Evolutionary conservation across 2,797 vertebrate genomes (phyloP).

Genomic region (Microtus agrestis): DNA sequence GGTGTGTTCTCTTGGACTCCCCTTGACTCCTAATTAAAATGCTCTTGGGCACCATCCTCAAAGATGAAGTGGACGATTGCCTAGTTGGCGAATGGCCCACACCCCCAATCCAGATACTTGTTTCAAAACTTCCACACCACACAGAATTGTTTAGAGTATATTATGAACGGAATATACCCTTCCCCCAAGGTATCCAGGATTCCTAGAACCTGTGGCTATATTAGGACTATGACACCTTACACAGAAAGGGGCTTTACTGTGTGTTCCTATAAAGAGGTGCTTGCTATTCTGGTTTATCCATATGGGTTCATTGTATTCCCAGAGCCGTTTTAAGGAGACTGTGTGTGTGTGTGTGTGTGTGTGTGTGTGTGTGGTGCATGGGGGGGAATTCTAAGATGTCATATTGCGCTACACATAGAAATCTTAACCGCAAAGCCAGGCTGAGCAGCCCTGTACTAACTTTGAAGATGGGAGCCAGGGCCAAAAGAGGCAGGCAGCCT

Average conservation of each 20-base stretch:
- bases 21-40: conserved; percentile 12
- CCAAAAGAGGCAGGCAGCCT: background rate
- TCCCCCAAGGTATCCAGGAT: background rate
- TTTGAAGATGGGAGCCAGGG: conserved; percentile 45
- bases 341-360: background rate
- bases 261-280: conserved; percentile 10
- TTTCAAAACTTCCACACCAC: conserved; percentile 13
- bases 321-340: conserved; percentile 5
- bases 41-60: background rate
- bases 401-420: background rate
- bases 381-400: background rate
- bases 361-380: background rate
- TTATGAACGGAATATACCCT: background rate
- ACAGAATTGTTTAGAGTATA: conserved; percentile 4
- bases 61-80: conserved; percentile 41
- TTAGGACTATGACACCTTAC: background rate
- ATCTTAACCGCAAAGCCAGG: background rate
- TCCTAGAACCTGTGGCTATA: background rate
- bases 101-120: conserved; percentile 26
- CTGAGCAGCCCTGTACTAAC: background rate
- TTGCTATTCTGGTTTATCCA: conserved; percentile 21
- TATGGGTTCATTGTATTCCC: background rate
- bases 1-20: background rate
- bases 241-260: conserved; percentile 19
- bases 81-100: conserved; percentile 1